Base-by-base conservation (phyloP, 2,113 vertebrate species). In the Tyto alba region DNA sequence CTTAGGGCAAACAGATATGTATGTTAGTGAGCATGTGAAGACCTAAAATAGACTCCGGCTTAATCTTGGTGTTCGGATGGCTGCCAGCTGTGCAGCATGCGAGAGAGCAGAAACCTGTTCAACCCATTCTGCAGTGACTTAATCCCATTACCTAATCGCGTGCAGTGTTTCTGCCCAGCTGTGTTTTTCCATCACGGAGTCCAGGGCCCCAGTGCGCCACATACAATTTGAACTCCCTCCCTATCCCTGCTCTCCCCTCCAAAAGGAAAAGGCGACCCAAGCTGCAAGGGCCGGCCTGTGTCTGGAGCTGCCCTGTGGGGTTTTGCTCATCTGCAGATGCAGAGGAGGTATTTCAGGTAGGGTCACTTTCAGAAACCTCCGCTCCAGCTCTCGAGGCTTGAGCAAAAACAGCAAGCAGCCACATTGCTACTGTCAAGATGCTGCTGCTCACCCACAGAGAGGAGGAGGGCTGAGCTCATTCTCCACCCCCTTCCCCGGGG, bases 111-210 rank as follows among this genome's bases (percentile, higher is more conserved):
- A 50, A 77, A 96, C 96, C 96, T 96, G 96, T 68, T 87, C 92
- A 25, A 47, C 90, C 85, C 82, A 94, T 71, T 75, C 90, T 78
- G 87, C 89, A 48, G 63, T 97, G 95, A 97, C 95, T 96, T 83
- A 95, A 95, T 95, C 94, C 94, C 94, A 94, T 97, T 96, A 96
- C 92, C 94, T 97, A 94, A 96, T 85, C 74, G 3, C 25, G 17
- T 5, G 1, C 91, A 76, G 77, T 3, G 5, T 69, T 89, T 66
- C 93, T 97, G 93, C 93, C 93, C 91, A 94, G 91, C 93, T 96
- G 96, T 96, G 92, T 95, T 97, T 96, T 97, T 97, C 95, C 94
- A 96, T 93, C 81, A n/a, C 9, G 0, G 25, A 81, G 23, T 75
- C 85, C 85, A 87, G 74, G 52, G 63, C 69, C 72, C 80, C 3